Base-by-base conservation (phyloP, 2,888 invertebrate genomes). In the Hydroisotoma schaefferi region DNA sequence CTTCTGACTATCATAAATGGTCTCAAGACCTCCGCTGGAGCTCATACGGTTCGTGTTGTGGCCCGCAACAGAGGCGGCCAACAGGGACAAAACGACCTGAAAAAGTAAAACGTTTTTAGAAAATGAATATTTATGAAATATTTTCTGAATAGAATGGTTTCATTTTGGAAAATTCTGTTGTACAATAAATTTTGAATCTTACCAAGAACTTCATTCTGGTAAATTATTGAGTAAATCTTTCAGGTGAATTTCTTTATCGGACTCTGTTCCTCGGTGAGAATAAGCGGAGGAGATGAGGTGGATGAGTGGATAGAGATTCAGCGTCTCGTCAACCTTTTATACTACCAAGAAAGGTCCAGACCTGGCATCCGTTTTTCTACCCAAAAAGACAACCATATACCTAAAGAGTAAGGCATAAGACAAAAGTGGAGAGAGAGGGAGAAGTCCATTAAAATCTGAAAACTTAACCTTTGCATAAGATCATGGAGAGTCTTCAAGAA, bases 31-130 rank as follows among this genome's bases (percentile, higher is more conserved):
- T 8, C 60, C 60, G 40, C 55, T 56, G 43, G 53, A 46, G n/a
- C n/a, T n/a, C n/a, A n/a, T n/a, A 27, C 64, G 51, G 6, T 61
- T 61, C 52, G 48, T 53, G 49, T 53, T 58, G 51, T 59, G 46
- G 28, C 56, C 65, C 23, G 26, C 56, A 49, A 57, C 18, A 29
- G 53, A 49, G 44, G 57, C 59, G 22, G 55, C 25, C 18, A 48
- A 59, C 53, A 59, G 49, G 25, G 61, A 33, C n/a, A 53, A 12
- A 20, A 43, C 53, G n/a, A 53, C 38, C 53, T 53, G 43, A 25
- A 52, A 4, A 15, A 23, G n/a, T 40, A 15, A 40, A 5, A 40
- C n/a, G 33, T 12, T 8, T 10, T 33, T 12, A 43, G 18, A 49
- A 49, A 49, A 15, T 47, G 23, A 23, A 18, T 12, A 25, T 6